A percentile compares a stretch with the other conserved stretches of the same genome.
Conservation (phyloP, 1,140 invertebrate genomes). For the Listronotus bonariensis region DNA sequence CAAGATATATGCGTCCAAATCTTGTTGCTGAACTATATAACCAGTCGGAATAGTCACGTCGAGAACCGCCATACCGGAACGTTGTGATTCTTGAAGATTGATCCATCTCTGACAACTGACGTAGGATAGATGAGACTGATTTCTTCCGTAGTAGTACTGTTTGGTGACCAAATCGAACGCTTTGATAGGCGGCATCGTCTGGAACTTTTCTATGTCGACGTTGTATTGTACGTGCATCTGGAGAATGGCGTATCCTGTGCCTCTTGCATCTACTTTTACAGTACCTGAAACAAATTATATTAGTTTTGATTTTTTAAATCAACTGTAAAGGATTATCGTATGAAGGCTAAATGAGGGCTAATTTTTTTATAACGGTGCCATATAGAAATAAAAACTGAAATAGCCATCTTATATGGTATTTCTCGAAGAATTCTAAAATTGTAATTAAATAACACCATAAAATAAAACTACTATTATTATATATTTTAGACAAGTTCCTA, state of each 20-base stretch:
- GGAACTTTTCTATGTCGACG: slow-evolving; percentile 84
- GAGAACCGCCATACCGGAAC: slow-evolving; percentile 90
- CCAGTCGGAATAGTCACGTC: slow-evolving; percentile 92
- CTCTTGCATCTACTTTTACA: slow-evolving; percentile 86
- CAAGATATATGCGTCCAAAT: slow-evolving; percentile 81
- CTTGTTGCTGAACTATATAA: slow-evolving; percentile 91
- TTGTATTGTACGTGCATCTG: slow-evolving; percentile 96
- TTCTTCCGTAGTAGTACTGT: slow-evolving; percentile 82
- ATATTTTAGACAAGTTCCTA: too few relatives aligned
- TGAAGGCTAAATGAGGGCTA: too few relatives aligned
- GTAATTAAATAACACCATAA: too few relatives aligned
- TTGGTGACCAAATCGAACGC: slow-evolving; percentile 75
- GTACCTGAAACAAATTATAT: slow-evolving; percentile 55
- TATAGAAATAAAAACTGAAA: too few relatives aligned
- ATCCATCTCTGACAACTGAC: slow-evolving; percentile 86
- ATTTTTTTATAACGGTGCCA: too few relatives aligned
- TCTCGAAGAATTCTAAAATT: too few relatives aligned
- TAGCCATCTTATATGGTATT: too few relatives aligned
- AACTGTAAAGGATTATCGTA: background rate
- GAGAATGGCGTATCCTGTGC: slow-evolving; percentile 87
- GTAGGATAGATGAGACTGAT: slow-evolving; percentile 90
- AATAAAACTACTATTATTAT: too few relatives aligned
- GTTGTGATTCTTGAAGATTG: slow-evolving; percentile 72
- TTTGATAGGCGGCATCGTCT: slow-evolving; percentile 79
- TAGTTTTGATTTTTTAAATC: background rate